Evolutionary conservation across 2,113 vertebrate genomes (phyloP).

Genomic region (Oncorhynchus nerka): DNA sequence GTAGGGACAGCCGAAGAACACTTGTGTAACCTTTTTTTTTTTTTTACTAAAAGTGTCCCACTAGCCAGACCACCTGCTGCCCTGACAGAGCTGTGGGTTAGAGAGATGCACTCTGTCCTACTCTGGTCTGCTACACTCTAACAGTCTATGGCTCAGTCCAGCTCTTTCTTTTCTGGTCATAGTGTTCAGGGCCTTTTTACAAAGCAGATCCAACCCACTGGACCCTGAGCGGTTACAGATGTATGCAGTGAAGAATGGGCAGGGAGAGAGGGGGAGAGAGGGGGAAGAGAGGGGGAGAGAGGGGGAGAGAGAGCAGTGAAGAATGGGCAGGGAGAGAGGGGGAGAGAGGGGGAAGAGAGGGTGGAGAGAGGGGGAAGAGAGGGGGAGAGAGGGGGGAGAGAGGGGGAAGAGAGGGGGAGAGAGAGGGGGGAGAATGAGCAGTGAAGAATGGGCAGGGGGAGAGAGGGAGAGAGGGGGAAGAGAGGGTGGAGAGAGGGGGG

Average conservation of each 20-base stretch:
- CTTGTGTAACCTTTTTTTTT: too few species aligned
- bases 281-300: too few species aligned
- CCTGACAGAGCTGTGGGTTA: conserved; percentile 31
- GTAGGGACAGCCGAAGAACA: too few species aligned
- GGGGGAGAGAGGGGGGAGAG: neutral
- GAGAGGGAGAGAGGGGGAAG: too few species aligned
- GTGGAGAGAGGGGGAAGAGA: neutral
- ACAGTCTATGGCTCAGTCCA: conserved; percentile 61
- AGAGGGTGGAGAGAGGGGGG: too few species aligned
- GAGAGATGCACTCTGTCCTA: conserved; percentile 43
- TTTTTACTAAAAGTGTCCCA: conserved; percentile 20
- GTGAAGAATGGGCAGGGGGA: neutral
- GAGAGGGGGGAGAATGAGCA: neutral
- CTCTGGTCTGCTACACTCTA: conserved; percentile 44
- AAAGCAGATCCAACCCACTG: conserved; percentile 65
- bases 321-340: too few species aligned
- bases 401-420: neutral
- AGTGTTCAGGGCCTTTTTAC: conserved; percentile 42
- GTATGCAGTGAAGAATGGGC: conserved; percentile 29
- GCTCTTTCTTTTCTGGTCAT: neutral
- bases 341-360: neutral
- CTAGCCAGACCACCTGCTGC: conserved; percentile 42
- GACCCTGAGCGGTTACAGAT: conserved; percentile 69
- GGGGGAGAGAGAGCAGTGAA: neutral
- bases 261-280: conserved; percentile 1